Evolutionary conservation across 2,113 vertebrate genomes (phyloP).

Genomic region (Anseranas semipalmata): DNA sequence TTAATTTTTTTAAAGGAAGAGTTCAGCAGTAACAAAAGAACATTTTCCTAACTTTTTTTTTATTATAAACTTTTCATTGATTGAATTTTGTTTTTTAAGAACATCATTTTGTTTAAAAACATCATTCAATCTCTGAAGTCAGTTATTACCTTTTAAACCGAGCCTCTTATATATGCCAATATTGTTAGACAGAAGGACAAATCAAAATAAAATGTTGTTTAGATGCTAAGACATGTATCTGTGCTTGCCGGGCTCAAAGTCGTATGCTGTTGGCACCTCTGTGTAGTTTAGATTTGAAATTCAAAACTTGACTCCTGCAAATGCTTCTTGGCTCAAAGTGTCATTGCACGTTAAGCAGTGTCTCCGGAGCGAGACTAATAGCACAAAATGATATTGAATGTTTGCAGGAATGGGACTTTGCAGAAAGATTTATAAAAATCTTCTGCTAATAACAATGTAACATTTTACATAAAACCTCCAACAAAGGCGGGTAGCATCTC

Average conservation of each 20-base stretch:
- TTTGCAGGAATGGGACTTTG: constrained; percentile 27
- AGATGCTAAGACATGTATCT: constrained; percentile 18
- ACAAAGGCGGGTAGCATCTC: not conserved
- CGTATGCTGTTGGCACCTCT: not conserved
- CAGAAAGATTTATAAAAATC: constrained; percentile 37
- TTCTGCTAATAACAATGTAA: constrained; percentile 31
- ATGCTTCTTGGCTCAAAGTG: constrained; percentile 28
- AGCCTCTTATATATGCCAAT: not conserved
- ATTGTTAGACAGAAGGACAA: not conserved
- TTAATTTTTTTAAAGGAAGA: not conserved
- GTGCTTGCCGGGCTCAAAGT: constrained; percentile 19
- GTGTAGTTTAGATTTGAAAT: constrained; percentile 19
- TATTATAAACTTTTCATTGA: not conserved
- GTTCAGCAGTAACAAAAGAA: not conserved
- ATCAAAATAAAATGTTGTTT: not conserved
- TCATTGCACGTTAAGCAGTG: constrained; percentile 18
- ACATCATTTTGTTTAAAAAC: not conserved
- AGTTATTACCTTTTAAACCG: not conserved
- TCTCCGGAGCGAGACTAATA: constrained; percentile 53
- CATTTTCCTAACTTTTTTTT: not conserved
- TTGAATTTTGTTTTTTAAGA: not conserved
- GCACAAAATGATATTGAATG: not conserved
- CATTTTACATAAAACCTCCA: constrained; percentile 9
- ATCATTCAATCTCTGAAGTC: not conserved
- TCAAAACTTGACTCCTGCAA: constrained; percentile 42